Evolutionary conservation across 2,113 vertebrate species (phyloP).

Genomic region (Lipotes vexillifer): DNA sequence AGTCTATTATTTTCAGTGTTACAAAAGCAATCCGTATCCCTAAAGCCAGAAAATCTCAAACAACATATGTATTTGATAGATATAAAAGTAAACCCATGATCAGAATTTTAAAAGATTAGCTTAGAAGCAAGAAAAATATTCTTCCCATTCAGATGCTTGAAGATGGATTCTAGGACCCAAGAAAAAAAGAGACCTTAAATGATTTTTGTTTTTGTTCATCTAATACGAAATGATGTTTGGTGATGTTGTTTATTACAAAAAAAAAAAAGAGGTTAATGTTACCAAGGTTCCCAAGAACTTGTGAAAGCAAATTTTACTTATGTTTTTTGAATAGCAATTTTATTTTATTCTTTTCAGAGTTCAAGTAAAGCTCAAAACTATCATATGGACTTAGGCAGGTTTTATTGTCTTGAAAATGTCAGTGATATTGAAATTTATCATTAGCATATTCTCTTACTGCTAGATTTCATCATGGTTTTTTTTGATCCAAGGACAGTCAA

Average conservation of each 20-base stretch:
- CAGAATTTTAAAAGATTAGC: neutral
- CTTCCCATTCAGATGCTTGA: neutral
- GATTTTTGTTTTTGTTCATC: neutral
- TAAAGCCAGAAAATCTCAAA: neutral
- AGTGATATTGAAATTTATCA: neutral
- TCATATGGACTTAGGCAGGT: neutral
- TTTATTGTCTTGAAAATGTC: slow-evolving; percentile 19
- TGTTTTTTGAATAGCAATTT: neutral
- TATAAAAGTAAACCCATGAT: neutral
- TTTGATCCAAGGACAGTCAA: neutral
- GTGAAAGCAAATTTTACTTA: neutral
- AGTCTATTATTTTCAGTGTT: neutral
- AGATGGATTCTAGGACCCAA: neutral
- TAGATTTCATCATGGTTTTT: neutral
- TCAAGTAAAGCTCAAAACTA: neutral
- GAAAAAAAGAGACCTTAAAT: neutral
- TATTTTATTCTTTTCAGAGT: neutral
- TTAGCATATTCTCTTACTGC: neutral
- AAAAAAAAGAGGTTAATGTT: neutral
- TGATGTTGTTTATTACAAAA: neutral
- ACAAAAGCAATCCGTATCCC: neutral
- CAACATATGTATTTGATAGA: neutral
- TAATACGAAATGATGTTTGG: neutral
- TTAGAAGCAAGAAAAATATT: neutral
- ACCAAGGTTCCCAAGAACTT: neutral